Percentiles rank a stretch among this genome's conserved stretches.
These are phyloP conservation scores for Mycetomoellerius zeteki DNA, from an alignment of 1,140 invertebrate genomes.

Conservation along the genomic window DNA sequence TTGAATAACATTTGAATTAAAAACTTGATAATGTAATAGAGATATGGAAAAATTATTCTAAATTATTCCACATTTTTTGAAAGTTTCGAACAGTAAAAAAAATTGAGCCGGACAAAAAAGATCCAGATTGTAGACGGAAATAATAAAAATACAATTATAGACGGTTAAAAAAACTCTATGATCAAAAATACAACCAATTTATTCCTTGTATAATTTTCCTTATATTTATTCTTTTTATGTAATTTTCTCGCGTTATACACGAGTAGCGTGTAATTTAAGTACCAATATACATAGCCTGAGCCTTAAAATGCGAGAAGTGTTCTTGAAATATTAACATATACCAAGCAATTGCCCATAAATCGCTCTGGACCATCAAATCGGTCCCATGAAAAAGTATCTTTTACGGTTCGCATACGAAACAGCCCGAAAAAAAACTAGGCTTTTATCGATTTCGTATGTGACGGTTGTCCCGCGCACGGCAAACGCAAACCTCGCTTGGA, in stretches of 20 bases:
- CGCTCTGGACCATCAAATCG: constrained; percentile 1
- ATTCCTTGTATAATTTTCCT: background rate
- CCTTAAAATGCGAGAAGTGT: constrained; percentile 1
- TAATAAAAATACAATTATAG: too few relatives aligned
- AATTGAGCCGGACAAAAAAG: too few relatives aligned
- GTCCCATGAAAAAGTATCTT: constrained; percentile 19
- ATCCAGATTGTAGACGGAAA: too few relatives aligned
- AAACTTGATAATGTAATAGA: too few relatives aligned
- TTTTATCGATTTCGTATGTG: constrained; percentile 43
- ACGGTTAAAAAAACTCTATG: too few relatives aligned
- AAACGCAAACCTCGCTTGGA: constrained; percentile 36
- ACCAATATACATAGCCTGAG: background rate
- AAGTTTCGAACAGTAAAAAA: too few relatives aligned
- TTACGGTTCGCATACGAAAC: background rate
- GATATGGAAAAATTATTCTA: too few relatives aligned
- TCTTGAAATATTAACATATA: constrained; percentile 25
- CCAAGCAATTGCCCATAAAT: constrained; percentile 28
- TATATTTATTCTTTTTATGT: background rate
- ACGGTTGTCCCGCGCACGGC: constrained; percentile 19
- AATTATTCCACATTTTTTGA: too few relatives aligned
- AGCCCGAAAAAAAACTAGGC: background rate
- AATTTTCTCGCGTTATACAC: background rate
- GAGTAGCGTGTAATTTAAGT: background rate
- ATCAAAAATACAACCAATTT: background rate
- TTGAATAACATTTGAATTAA: too few relatives aligned